Evolutionary conservation across 2,113 vertebrate genomes (phyloP).

Genomic region (Eudyptes chrysolophus): DNA sequence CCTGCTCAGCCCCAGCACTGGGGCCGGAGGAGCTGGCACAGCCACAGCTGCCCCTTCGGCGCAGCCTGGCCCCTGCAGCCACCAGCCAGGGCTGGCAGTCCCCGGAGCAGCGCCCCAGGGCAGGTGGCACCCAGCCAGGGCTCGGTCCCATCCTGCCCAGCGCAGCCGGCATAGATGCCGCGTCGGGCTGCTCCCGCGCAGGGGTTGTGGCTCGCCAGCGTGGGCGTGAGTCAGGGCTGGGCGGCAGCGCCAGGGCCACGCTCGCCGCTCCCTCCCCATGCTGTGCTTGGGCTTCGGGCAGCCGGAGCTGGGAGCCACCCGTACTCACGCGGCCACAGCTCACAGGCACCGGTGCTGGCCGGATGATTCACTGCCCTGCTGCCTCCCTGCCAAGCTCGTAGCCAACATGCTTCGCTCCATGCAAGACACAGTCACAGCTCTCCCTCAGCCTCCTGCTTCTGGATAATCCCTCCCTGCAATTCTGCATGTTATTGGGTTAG

Average conservation of each 20-base stretch:
- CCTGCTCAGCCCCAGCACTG: not conserved
- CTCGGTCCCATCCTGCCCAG: not conserved
- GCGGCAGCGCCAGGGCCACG: not conserved
- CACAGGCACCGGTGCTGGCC: not conserved
- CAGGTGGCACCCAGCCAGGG: not conserved
- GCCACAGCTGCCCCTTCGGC: not conserved
- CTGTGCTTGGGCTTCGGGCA: not conserved
- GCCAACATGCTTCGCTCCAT: rapidly evolving
- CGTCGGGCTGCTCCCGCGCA: not conserved
- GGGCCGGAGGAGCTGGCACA: not conserved
- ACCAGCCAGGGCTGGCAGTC: not conserved
- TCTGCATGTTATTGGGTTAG: rapidly evolving
- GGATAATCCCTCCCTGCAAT: not conserved
- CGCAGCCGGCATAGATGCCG: not conserved
- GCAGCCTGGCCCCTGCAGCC: not conserved
- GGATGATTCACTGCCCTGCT: not conserved
- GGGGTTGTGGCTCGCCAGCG: not conserved
- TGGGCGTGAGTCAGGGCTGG: not conserved
- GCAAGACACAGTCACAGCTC: not conserved
- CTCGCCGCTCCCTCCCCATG: not conserved
- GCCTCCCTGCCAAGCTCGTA: not conserved
- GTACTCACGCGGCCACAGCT: not conserved
- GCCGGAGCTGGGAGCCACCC: not conserved
- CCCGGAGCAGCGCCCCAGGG: not conserved
- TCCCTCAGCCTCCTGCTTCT: not conserved